These are phyloP conservation scores for Neodontobutis hainanensis DNA, from an alignment of 2,113 vertebrate genomes.

Conservation along the genomic window DNA sequence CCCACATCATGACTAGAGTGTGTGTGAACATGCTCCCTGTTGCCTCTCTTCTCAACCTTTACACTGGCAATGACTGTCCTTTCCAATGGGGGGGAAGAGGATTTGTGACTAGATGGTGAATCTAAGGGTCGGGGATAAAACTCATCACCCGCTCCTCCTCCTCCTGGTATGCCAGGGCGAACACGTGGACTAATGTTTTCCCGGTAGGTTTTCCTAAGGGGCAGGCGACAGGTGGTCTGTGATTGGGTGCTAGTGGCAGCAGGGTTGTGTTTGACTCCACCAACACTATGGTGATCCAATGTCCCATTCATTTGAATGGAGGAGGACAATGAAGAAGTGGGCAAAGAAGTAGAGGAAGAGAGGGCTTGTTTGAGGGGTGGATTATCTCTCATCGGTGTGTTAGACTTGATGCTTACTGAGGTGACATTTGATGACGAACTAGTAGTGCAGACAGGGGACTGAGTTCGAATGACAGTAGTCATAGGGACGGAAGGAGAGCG, in stretches of 20 bases:
- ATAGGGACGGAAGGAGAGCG: constrained; percentile 37
- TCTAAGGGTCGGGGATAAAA: constrained; percentile 58
- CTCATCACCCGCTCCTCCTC: constrained; percentile 66
- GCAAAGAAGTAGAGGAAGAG: constrained; percentile 52
- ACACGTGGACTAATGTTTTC: constrained; percentile 85
- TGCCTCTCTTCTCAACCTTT: constrained; percentile 77
- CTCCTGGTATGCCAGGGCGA: constrained; percentile 76
- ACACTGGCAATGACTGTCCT: constrained; percentile 82
- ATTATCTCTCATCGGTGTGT: constrained; percentile 36
- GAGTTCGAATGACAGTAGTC: constrained; percentile 74
- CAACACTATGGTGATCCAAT: constrained; percentile 75
- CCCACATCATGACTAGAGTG: constrained; percentile 54
- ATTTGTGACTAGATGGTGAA: constrained; percentile 51
- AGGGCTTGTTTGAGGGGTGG: constrained; percentile 39
- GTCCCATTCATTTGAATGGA: constrained; percentile 86
- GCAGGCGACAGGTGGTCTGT: constrained; percentile 83
- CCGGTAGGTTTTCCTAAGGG: constrained; percentile 88
- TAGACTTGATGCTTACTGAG: constrained; percentile 56
- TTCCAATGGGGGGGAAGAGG: constrained; percentile 60
- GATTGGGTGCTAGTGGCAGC: constrained; percentile 70
- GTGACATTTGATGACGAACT: constrained; percentile 55
- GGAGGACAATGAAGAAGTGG: constrained; percentile 53
- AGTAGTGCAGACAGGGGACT: constrained; percentile 64
- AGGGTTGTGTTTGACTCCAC: constrained; percentile 70
- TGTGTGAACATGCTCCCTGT: constrained; percentile 52